Percentiles rank a stretch among this genome's conserved stretches.
Conservation (phyloP, 1,140 invertebrate species). For the Procambarus clarkii region DNA sequence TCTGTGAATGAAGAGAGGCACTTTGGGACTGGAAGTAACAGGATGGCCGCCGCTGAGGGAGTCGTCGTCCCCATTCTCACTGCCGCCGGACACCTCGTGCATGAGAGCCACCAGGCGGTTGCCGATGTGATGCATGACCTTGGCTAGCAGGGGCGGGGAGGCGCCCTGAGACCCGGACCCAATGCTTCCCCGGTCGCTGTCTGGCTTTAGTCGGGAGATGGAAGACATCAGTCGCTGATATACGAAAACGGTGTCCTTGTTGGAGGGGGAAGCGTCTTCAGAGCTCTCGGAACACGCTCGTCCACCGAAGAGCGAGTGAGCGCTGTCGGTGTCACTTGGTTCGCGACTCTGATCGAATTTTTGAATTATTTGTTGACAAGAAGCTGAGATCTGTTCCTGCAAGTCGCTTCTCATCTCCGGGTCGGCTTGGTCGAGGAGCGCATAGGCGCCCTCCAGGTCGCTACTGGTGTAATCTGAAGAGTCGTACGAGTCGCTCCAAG, state of each 20-base stretch:
- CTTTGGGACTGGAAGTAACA: constrained; percentile 77
- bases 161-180: constrained; percentile 69
- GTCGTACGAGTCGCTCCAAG: constrained; percentile 94
- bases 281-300: constrained; percentile 76
- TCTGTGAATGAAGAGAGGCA: constrained; percentile 76
- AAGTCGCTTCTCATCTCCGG: constrained; percentile 83
- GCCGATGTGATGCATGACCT: constrained; percentile 94
- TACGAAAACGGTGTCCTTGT: constrained; percentile 84
- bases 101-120: constrained; percentile 91
- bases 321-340: constrained; percentile 70
- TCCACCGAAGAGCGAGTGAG: constrained; percentile 75
- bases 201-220: constrained; percentile 70
- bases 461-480: constrained; percentile 93
- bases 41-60: constrained; percentile 70
- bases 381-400: constrained; percentile 90
- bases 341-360: constrained; percentile 82
- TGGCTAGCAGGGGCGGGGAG: constrained; percentile 90
- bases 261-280: constrained; percentile 74
- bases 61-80: constrained; percentile 71
- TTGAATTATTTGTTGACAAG: constrained; percentile 90
- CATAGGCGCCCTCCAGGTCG: constrained; percentile 85
- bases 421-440: constrained; percentile 71
- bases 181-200: constrained; percentile 71
- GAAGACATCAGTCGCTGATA: constrained; percentile 83
- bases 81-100: constrained; percentile 90